phyloP scores from a whole-genome alignment of 2,797 vertebrate genomes.

The Oreochromis mossambicus region DNA sequence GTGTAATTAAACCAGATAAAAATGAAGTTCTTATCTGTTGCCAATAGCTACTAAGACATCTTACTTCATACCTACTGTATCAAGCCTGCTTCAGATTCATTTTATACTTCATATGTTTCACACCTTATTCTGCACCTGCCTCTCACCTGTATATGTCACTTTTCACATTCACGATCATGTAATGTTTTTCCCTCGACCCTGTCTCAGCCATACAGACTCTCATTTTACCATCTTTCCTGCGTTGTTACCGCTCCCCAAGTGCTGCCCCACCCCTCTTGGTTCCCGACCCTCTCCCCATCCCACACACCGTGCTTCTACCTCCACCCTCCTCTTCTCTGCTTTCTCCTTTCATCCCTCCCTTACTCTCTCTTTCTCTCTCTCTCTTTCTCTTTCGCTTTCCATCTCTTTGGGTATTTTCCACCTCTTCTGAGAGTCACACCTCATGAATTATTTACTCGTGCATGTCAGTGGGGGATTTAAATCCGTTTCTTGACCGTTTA shows the following conservation, averaged over 20 bases:
- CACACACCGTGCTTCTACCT: background rate
- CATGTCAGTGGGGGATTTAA: conserved; percentile 22
- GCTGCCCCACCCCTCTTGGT: conserved; percentile 6
- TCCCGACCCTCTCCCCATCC: background rate
- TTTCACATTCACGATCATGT: background rate
- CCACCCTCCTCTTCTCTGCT: background rate
- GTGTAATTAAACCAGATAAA: background rate
- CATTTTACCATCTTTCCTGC: background rate
- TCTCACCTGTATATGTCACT: conserved; percentile 1
- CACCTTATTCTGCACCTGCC: background rate
- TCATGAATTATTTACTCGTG: conserved; percentile 69
- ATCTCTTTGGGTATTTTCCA: conserved; percentile 45
- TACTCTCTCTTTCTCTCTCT: background rate
- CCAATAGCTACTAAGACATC: background rate
- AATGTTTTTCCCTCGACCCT: background rate
- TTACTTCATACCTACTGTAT: background rate
- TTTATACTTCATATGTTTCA: background rate
- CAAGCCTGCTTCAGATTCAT: background rate
- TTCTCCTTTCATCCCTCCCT: conserved; percentile 9
- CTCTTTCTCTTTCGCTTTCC: background rate
- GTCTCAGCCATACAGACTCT: background rate
- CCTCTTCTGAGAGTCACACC: conserved; percentile 52
- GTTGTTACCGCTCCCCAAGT: background rate
- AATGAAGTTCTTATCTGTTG: conserved; percentile 2
- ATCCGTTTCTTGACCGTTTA: conserved; percentile 37